These are phyloP conservation scores for Protosalanx chinensis DNA, from an alignment of 2,797 vertebrate genomes.

Conservation along the genomic window DNA sequence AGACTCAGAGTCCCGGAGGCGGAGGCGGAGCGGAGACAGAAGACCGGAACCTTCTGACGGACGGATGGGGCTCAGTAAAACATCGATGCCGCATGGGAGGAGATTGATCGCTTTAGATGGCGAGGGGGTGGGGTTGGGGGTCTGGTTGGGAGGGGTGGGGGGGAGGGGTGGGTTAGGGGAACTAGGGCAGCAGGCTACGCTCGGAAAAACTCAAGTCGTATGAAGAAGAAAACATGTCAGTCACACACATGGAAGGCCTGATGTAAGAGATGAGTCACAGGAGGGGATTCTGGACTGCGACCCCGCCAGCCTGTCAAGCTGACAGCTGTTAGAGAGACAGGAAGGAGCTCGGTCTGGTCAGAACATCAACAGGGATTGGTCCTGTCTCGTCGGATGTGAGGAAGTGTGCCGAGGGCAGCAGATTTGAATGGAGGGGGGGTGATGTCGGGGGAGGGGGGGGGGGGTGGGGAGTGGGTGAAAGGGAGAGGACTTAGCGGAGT, in stretches of 20 bases:
- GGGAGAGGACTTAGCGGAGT: neutral
- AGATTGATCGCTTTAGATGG: neutral
- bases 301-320: neutral
- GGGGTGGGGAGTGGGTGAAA: neutral
- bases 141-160: neutral
- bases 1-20: constrained; percentile 33
- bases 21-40: constrained; percentile 34
- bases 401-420: constrained; percentile 40
- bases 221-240: neutral
- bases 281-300: no score
- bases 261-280: neutral
- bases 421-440: constrained; percentile 23
- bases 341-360: neutral
- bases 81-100: constrained; percentile 24
- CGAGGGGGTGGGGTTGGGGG: neutral
- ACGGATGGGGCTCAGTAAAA: constrained; percentile 51
- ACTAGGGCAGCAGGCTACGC: constrained; percentile 42
- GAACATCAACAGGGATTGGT: constrained; percentile 22
- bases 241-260: neutral
- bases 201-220: neutral
- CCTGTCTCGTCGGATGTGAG: constrained; percentile 19
- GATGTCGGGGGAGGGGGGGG: neutral
- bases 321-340: constrained; percentile 2
- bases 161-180: constrained; percentile 20
- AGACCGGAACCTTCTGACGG: constrained; percentile 27